phyloP scores from a whole-genome alignment of 2,888 invertebrate genomes.

The Pelosia muscerda region DNA sequence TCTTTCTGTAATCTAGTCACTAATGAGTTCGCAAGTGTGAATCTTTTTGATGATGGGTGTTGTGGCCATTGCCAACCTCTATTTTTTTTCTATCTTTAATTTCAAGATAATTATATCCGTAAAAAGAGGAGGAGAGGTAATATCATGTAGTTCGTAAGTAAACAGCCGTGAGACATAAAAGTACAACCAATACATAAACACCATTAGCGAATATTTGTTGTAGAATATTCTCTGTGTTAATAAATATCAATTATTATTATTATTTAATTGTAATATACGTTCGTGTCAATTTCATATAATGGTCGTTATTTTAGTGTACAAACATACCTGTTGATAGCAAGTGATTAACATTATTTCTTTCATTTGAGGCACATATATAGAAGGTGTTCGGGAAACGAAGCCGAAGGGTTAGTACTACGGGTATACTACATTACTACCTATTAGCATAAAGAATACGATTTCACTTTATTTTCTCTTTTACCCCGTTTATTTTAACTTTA shows the following conservation, averaged over 20 bases:
- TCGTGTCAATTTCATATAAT: slow-evolving; percentile 74
- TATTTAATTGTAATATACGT: slow-evolving; percentile 57
- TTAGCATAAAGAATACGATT: too few species aligned
- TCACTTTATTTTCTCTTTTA: too few species aligned
- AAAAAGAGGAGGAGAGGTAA: slow-evolving; percentile 43
- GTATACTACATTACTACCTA: too few species aligned
- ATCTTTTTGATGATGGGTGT: slow-evolving; percentile 30
- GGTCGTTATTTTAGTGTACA: slow-evolving; percentile 54
- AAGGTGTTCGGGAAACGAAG: too few species aligned
- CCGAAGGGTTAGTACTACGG: too few species aligned
- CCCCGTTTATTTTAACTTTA: too few species aligned
- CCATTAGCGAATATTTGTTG: slow-evolving; percentile 79
- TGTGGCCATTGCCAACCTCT: slow-evolving; percentile 40
- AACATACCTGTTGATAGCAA: slow-evolving; percentile 37
- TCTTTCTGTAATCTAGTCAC: slow-evolving; percentile 50
- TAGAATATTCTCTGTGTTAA: slow-evolving; percentile 74
- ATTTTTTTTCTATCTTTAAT: slow-evolving; percentile 25
- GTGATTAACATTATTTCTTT: slow-evolving; percentile 28
- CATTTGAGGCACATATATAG: slow-evolving; percentile 24
- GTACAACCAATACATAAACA: slow-evolving; percentile 73
- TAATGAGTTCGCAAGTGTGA: slow-evolving; percentile 39
- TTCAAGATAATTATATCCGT: slow-evolving; percentile 23
- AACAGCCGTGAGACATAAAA: slow-evolving; percentile 66
- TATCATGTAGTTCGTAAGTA: slow-evolving; percentile 57
- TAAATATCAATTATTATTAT: slow-evolving; percentile 61